A percentile compares a stretch with the other conserved stretches of the same genome.
phyloP scores from a whole-genome alignment of 2,888 invertebrate species.

The Toxonevra muliebris region DNA sequence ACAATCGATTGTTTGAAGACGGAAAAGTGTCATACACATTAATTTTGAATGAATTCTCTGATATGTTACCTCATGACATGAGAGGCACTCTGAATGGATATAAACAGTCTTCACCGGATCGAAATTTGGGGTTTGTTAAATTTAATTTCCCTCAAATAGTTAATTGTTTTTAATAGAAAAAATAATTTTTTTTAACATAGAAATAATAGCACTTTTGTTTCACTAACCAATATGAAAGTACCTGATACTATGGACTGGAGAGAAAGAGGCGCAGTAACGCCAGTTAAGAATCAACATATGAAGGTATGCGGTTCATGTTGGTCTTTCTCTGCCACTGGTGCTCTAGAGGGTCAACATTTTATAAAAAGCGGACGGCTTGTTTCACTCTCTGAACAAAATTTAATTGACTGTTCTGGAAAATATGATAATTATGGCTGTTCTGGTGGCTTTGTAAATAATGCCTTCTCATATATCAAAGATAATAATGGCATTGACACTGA shows the following conservation, averaged over 20 bases:
- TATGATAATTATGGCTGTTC: slow-evolving; percentile 83
- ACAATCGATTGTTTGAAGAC: neutral
- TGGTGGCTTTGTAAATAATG: slow-evolving; percentile 79
- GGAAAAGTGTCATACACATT: neutral
- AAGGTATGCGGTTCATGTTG: slow-evolving; percentile 83
- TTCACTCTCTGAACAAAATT: slow-evolving; percentile 74
- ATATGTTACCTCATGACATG: neutral
- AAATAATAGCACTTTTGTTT: no score
- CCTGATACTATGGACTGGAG: slow-evolving; percentile 83
- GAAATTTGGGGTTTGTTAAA: no score
- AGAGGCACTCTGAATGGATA: neutral
- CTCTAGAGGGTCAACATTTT: slow-evolving; percentile 84
- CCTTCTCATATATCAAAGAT: slow-evolving; percentile 79
- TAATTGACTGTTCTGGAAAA: neutral
- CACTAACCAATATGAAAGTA: slow-evolving; percentile 46
- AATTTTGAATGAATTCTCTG: neutral
- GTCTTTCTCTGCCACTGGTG: slow-evolving; percentile 83
- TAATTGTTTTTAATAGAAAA: no score
- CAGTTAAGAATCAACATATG: slow-evolving; percentile 80
- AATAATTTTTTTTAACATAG: no score
- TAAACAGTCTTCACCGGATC: no score
- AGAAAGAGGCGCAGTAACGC: slow-evolving; percentile 79
- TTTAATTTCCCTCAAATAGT: no score
- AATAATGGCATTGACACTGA: slow-evolving; percentile 87
- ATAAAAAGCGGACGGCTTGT: slow-evolving; percentile 75